Evolutionary conservation across 2,888 invertebrate genomes (phyloP).

Genomic region (Mesorhabditis spiculigera): DNA sequence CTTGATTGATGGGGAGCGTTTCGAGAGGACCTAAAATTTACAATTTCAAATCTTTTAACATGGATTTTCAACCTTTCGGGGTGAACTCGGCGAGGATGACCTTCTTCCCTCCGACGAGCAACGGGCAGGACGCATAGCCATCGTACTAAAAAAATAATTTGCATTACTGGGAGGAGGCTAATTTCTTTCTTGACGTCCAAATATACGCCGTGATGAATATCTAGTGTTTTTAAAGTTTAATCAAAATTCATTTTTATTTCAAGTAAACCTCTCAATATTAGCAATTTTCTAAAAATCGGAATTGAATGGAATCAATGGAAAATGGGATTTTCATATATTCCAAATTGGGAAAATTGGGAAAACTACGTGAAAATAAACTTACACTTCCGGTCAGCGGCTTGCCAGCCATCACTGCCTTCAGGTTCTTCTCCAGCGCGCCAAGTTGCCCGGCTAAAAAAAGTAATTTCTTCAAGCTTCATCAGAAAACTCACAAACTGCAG

Average conservation of each 20-base stretch:
- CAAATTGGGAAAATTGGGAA: constrained; percentile 6
- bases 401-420: constrained; percentile 70
- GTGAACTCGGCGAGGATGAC: constrained; percentile 83
- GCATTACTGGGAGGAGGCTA: background rate
- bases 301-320: background rate
- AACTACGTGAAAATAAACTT: background rate
- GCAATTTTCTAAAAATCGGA: background rate
- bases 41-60: background rate
- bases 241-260: too few relatives aligned
- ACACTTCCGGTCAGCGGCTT: constrained; percentile 61
- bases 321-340: background rate
- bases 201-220: background rate
- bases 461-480: background rate
- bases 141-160: constrained; percentile 69
- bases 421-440: constrained; percentile 74
- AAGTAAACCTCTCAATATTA: background rate
- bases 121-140: constrained; percentile 94
- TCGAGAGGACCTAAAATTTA: constrained; percentile 71
- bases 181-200: background rate
- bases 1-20: constrained; percentile 85
- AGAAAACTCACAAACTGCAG: constrained; percentile 76
- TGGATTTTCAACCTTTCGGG: constrained; percentile 66
- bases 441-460: constrained; percentile 75
- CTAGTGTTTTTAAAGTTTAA: background rate
- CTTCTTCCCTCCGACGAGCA: constrained; percentile 76